Evolutionary conservation across 2,797 vertebrate species (phyloP).

Genomic region (Periophthalmus magnuspinnatus): DNA sequence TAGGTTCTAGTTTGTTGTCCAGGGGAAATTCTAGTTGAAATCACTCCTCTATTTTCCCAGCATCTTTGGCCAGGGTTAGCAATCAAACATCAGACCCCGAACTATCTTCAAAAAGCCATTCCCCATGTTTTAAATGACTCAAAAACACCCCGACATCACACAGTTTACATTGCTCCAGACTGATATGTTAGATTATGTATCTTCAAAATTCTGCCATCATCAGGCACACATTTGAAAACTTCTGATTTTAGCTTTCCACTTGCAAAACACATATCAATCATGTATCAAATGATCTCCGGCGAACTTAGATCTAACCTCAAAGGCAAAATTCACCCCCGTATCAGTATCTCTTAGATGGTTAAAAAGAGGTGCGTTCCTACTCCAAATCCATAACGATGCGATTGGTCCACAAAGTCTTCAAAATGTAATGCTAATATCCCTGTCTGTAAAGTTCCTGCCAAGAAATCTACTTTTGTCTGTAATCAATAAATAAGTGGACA

Average conservation of each 20-base stretch:
- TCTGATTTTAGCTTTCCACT: constrained; percentile 6
- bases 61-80: background rate
- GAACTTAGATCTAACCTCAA: constrained; percentile 9
- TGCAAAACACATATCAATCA: constrained; percentile 18
- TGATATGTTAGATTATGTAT: constrained; percentile 2
- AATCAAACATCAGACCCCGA: background rate
- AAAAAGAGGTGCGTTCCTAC: constrained; percentile 2
- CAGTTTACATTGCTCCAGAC: background rate
- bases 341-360: background rate
- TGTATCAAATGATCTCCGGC: constrained; percentile 9
- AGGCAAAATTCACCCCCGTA: background rate
- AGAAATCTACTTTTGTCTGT: constrained; percentile 65
- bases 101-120: background rate
- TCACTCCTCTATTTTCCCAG: background rate
- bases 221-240: constrained; percentile 5
- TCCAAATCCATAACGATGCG: background rate
- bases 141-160: background rate
- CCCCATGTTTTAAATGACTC: background rate
- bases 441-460: constrained; percentile 50
- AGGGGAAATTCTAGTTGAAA: background rate
- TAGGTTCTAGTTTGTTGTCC: background rate
- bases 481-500: constrained; percentile 74
- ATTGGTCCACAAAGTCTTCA: background rate
- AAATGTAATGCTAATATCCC: constrained; percentile 18
- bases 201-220: background rate